These are phyloP conservation scores for Sula dactylatra DNA, from an alignment of 2,113 vertebrate genomes.

Conservation along the genomic window DNA sequence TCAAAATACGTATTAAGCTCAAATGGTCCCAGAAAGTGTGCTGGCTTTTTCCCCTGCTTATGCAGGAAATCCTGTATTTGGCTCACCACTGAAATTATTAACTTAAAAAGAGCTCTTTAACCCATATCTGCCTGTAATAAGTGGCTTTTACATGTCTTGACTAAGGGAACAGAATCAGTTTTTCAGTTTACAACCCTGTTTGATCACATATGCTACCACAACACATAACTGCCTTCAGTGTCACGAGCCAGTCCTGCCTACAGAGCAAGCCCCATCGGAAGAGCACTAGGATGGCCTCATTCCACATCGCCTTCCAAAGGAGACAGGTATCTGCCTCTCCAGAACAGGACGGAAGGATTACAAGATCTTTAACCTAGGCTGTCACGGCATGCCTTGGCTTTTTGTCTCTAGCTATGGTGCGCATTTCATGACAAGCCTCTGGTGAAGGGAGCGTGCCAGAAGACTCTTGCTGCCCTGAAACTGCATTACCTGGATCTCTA, in stretches of 20 bases:
- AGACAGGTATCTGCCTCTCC: not conserved
- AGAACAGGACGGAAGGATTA: not conserved
- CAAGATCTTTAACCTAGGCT: not conserved
- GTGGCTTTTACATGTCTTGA: not conserved
- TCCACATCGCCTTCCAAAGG: not conserved
- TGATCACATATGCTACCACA: not conserved
- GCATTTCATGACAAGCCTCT: conserved; percentile 80
- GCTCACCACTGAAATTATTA: not conserved
- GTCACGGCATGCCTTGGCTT: not conserved
- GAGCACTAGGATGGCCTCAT: not conserved
- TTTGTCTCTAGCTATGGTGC: conserved; percentile 80
- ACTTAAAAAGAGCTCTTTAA: not conserved
- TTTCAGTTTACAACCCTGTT: not conserved
- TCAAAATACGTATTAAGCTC: not conserved
- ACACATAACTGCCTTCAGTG: not conserved
- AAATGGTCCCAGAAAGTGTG: not conserved
- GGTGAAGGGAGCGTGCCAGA: conserved; percentile 80
- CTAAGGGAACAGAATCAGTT: not conserved
- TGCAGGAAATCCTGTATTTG: not conserved
- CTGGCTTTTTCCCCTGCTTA: not conserved
- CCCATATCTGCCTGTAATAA: not conserved
- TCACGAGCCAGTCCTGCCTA: not conserved
- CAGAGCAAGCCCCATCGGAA: not conserved
- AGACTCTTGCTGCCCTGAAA: conserved; percentile 82
- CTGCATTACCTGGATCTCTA: conserved; percentile 89